Conservation (phyloP, 2,888 invertebrate species). For the Lasioglossum morio region DNA sequence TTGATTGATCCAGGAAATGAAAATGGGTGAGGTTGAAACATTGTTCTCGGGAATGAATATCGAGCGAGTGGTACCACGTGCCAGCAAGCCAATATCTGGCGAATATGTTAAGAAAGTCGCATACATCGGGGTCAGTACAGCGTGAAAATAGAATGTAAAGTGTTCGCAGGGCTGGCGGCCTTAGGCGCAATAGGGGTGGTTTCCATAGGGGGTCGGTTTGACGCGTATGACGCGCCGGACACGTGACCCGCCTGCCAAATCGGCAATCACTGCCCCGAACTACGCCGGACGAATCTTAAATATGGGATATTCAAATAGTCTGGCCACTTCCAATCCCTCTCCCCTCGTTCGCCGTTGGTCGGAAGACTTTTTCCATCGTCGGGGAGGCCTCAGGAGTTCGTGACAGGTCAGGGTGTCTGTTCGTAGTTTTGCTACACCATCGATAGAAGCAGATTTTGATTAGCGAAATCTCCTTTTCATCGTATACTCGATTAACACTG, state of each 20-base stretch:
- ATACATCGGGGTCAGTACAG: constrained; percentile 83
- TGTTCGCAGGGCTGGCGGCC: constrained; percentile 72
- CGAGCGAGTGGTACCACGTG: constrained; percentile 73
- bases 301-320: constrained; percentile 83
- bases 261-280: constrained; percentile 83
- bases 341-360: neutral
- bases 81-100: constrained; percentile 79
- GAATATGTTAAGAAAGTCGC: constrained; percentile 80
- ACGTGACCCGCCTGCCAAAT: constrained; percentile 82
- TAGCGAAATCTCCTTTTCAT: neutral
- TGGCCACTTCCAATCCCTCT: constrained; percentile 46
- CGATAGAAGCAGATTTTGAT: neutral
- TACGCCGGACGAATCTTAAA: constrained; percentile 83
- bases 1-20: neutral
- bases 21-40: neutral
- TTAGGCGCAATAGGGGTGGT: constrained; percentile 69
- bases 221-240: constrained; percentile 84
- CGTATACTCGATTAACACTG: neutral
- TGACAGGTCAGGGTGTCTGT: neutral
- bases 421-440: neutral
- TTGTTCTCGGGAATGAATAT: constrained; percentile 69
- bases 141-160: constrained; percentile 84
- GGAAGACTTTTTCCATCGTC: neutral
- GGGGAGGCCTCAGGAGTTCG: neutral
- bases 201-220: constrained; percentile 77